A percentile compares a stretch with the other conserved stretches of the same genome.
Evolutionary conservation across 2,888 invertebrate genomes (phyloP).

Genomic region (Rhynchonema sp.): DNA sequence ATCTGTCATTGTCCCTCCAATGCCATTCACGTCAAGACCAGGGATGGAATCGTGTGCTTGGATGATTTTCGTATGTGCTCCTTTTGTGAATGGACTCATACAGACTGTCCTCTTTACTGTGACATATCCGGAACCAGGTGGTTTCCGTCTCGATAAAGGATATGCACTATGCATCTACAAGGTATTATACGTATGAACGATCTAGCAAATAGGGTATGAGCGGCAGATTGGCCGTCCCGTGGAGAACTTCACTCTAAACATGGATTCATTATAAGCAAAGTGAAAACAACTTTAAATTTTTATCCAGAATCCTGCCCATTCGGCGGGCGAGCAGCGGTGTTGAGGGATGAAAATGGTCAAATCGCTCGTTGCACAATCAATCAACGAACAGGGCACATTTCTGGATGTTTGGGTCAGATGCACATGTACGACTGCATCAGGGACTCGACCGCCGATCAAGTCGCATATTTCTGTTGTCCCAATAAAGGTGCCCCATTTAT

Average conservation of each 20-base stretch:
- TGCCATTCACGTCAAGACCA: neutral
- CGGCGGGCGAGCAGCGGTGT: neutral
- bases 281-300: neutral
- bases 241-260: no score
- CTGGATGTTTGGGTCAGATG: constrained; percentile 2
- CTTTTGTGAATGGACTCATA: neutral
- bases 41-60: neutral
- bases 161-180: no score
- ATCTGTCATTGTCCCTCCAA: constrained; percentile 6
- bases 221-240: no score
- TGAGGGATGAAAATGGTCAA: neutral
- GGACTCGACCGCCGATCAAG: neutral
- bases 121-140: no score
- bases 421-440: constrained; percentile 5
- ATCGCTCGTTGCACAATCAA: neutral
- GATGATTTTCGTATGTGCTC: neutral
- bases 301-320: neutral
- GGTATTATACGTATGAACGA: no score
- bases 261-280: neutral
- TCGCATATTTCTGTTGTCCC: neutral
- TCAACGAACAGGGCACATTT: neutral
- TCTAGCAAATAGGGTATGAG: no score
- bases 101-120: no score
- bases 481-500: constrained; percentile 2
- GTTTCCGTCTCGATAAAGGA: no score